Evolutionary conservation across 2,113 vertebrate genomes (phyloP).

Genomic region (Regulus satrapa): DNA sequence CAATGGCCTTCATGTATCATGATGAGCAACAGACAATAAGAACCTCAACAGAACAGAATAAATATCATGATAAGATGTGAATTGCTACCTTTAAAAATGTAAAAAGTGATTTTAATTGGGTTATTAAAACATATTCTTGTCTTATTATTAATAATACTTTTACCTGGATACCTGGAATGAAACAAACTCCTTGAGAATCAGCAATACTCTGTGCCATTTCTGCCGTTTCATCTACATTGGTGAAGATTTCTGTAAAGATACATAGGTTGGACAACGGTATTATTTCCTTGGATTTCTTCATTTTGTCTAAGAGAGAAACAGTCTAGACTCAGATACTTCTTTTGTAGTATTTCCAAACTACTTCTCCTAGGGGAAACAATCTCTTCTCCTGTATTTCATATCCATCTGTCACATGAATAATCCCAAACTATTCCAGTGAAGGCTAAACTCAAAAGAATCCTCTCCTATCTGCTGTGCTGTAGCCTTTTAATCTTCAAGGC

Average conservation of each 20-base stretch:
- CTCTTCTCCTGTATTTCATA: not conserved
- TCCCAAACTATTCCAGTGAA: not conserved
- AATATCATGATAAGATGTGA: not conserved
- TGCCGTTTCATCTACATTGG: conserved; percentile 82
- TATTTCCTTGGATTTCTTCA: not conserved
- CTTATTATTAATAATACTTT: not conserved
- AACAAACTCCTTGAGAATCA: conserved; percentile 91
- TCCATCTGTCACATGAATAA: not conserved
- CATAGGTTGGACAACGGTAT: not conserved
- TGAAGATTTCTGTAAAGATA: conserved; percentile 84
- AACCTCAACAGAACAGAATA: not conserved
- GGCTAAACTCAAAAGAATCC: not conserved
- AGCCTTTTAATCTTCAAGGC: not conserved
- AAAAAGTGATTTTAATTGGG: not conserved
- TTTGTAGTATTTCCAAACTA: not conserved
- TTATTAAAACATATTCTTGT: not conserved
- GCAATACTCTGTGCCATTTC: conserved; percentile 83
- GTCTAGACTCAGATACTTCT: not conserved
- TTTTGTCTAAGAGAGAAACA: not conserved
- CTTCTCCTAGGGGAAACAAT: not conserved
- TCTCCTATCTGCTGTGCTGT: not conserved
- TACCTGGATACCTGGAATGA: conserved; percentile 95
- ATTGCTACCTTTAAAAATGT: not conserved
- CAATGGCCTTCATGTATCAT: not conserved
- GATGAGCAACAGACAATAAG: not conserved